These are phyloP conservation scores for Plumapathes pennacea DNA, from an alignment of 92 coral and sea anemone genomes.

Conservation along the genomic window DNA sequence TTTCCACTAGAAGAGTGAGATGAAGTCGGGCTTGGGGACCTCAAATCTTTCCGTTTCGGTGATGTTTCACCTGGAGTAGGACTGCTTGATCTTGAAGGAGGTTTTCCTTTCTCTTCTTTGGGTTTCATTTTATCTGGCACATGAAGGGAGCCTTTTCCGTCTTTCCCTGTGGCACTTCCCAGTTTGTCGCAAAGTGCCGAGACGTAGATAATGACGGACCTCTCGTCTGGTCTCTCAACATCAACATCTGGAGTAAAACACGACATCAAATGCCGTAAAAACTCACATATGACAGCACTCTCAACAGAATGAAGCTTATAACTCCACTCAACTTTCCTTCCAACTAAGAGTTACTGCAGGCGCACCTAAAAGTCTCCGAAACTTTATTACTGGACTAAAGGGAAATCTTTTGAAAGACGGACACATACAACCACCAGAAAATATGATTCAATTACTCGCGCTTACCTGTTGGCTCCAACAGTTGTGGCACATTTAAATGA, in stretches of 20 bases:
- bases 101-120: slow-evolving; percentile 44
- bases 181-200: slow-evolving; percentile 71
- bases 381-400: too few species aligned
- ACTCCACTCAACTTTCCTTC: too few species aligned
- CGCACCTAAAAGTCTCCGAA: too few species aligned
- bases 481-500: slow-evolving; percentile 70
- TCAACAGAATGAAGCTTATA: too few species aligned
- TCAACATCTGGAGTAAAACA: slow-evolving; percentile 63
- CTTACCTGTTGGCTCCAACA: slow-evolving; percentile 78
- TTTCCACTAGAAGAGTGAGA: too few species aligned
- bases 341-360: too few species aligned
- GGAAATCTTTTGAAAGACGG: too few species aligned
- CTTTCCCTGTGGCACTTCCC: slow-evolving; percentile 48
- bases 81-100: slow-evolving; percentile 10
- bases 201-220: slow-evolving; percentile 70
- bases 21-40: slow-evolving; percentile 8
- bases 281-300: too few species aligned
- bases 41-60: slow-evolving; percentile 11
- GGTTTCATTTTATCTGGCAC: slow-evolving; percentile 25
- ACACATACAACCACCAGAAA: too few species aligned
- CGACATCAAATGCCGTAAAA: too few species aligned
- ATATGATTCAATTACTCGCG: too few species aligned
- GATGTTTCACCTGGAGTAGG: slow-evolving; percentile 20
- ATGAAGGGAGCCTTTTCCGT: too few species aligned
- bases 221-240: slow-evolving; percentile 84